Conservation (phyloP, 2,888 invertebrate species). For the Drosophila tanythrix region DNA sequence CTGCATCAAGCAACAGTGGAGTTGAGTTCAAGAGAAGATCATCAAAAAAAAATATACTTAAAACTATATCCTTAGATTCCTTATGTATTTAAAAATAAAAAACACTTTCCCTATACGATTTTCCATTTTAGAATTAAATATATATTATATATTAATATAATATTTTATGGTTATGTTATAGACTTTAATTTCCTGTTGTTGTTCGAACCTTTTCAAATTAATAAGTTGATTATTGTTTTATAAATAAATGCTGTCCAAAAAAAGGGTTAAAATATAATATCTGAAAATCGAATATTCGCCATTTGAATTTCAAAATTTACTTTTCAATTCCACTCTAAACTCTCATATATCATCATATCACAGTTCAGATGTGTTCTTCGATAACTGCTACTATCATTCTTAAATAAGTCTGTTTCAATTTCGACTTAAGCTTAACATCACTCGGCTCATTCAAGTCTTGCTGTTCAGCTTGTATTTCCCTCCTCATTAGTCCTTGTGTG, state of each 20-base stretch:
- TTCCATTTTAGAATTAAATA: too few species aligned
- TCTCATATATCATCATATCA: background rate
- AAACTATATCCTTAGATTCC: too few species aligned
- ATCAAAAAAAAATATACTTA: too few species aligned
- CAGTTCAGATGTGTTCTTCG: background rate
- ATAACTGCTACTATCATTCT: background rate
- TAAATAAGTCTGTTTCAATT: background rate
- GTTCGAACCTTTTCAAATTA: background rate
- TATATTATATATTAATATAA: too few species aligned
- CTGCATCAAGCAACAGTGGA: background rate
- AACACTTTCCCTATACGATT: too few species aligned
- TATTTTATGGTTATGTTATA: too few species aligned
- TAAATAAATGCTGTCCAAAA: background rate
- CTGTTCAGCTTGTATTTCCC: background rate
- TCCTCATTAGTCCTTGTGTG: slow-evolving; percentile 18
- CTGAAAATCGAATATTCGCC: background rate
- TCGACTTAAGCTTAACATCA: background rate
- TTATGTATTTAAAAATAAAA: too few species aligned
- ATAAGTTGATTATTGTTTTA: background rate
- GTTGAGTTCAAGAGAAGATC: background rate
- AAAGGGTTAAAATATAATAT: background rate
- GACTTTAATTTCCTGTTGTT: too few species aligned
- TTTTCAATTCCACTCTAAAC: background rate
- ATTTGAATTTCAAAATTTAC: background rate
- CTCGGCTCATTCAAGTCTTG: background rate